Conservation (phyloP, 1,140 invertebrate genomes). For the Bursaphelenchus mucronatus region DNA sequence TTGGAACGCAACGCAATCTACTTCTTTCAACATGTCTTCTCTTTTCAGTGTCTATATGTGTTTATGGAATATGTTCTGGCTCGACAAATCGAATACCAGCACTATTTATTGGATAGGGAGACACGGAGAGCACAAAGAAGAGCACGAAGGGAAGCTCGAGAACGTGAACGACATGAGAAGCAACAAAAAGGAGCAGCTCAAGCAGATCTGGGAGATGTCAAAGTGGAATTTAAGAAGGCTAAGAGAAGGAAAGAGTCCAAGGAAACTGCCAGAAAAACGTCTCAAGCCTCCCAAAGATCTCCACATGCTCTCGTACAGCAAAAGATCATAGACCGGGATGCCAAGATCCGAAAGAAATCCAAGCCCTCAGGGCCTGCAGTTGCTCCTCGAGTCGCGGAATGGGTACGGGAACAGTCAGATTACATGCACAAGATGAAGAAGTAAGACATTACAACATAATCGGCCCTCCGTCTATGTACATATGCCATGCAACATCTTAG, state of each 20-base stretch:
- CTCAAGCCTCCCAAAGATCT: conserved; percentile 5
- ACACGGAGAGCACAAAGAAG: conserved; percentile 50
- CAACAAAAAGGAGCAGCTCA: background rate
- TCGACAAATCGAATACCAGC: conserved; percentile 60
- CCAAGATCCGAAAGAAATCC: background rate
- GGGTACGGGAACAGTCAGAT: conserved; percentile 49
- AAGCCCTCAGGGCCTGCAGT: background rate
- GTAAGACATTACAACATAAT: background rate
- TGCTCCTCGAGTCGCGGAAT: conserved; percentile 35
- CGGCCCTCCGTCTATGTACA: background rate
- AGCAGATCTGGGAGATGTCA: background rate
- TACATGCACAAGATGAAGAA: conserved; percentile 27
- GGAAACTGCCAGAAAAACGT: background rate
- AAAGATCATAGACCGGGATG: too few relatives aligned
- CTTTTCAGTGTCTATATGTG: conserved; percentile 53
- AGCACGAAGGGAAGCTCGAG: conserved; percentile 35
- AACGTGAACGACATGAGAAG: conserved; percentile 19
- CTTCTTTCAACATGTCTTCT: background rate
- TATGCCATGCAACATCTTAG: too few relatives aligned
- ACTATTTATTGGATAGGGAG: conserved; percentile 54
- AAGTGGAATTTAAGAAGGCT: background rate
- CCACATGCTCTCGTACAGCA: background rate
- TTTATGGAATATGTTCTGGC: conserved; percentile 55
- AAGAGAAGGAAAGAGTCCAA: too few relatives aligned
- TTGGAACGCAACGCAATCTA: conserved; percentile 11